phyloP scores from a whole-genome alignment of 2,113 vertebrate genomes.

The Sclerurus mexicanus region DNA sequence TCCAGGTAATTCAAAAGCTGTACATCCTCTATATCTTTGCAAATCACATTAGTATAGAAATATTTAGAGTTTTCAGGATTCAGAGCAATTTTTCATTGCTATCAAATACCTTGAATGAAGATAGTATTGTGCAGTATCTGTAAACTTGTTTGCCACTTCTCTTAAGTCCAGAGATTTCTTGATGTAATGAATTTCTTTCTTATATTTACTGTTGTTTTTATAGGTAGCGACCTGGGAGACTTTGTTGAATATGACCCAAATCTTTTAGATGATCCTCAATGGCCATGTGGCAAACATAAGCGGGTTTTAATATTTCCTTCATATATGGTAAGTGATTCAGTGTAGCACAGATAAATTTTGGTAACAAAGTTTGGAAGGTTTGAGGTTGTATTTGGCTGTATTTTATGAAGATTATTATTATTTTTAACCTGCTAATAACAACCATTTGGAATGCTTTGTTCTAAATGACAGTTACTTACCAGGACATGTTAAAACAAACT shows the following conservation, averaged over 20 bases:
- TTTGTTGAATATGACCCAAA: constrained; percentile 93
- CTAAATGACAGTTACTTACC: constrained; percentile 26
- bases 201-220: neutral
- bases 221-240: constrained; percentile 92
- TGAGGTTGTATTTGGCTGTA: neutral
- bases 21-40: neutral
- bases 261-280: constrained; percentile 97
- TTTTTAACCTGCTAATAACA: neutral
- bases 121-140: neutral
- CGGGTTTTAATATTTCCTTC: constrained; percentile 96
- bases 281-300: constrained; percentile 99
- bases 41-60: neutral
- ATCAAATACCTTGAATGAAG: neutral
- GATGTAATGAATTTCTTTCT: neutral
- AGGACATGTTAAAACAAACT: constrained; percentile 46
- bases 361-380: neutral
- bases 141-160: neutral
- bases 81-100: neutral
- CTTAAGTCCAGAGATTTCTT: neutral
- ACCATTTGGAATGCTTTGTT: constrained; percentile 16
- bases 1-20: neutral
- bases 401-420: neutral
- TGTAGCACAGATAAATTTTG: neutral
- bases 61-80: neutral
- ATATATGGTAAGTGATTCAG: constrained; percentile 88